Base-by-base conservation (phyloP, 2,797 vertebrate species). In the Danio aesculapii region DNA sequence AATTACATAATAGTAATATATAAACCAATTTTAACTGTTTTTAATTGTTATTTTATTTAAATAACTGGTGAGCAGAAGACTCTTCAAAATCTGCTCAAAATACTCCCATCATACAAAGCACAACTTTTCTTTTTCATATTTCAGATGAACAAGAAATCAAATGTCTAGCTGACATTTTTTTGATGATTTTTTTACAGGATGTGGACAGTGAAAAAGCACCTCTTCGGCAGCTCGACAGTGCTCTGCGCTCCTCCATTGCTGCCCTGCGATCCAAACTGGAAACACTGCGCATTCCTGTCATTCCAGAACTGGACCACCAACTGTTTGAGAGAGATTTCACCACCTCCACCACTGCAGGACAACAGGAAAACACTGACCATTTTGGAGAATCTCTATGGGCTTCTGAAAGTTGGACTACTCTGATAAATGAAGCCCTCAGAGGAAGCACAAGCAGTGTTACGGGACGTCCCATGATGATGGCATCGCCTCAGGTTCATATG, bases 221-320 rank as follows among this genome's bases (percentile, higher is more conserved):
- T 2, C 72, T 96, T 16, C 90, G 91, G 47, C 90, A 87, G 69
- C 89, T 97, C 8, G 86, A 94, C 55, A 84, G 81, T 84, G 88
- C 94, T 46, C 95, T 93, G 82, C 89, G 57, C 61, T 90, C 91
- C 67, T 69, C 93, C 69, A 93, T 96, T 87, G 68, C 79, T 66
- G 87, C 89, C 49, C 88, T 97, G 61, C 88, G 16, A n/a, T 92
- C 89, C 81, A 95, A 93, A 87, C 67, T 96, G 79, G 81, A 88
- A 72, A 90, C 87, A 39, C 87, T 85, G 83, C 86, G 87, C 44
- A 79, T 90, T 86, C 90, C 92, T 80, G 88, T 89, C 13, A 71
- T 85, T 17, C 77, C 92, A 71, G 71, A 86, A 67, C 71, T 92
- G 84, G 88, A 92, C 67, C 16, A 77, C 2, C 39, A 16, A 47